phyloP scores from a whole-genome alignment of 2,113 vertebrate genomes.

The Cichladusa arquata region DNA sequence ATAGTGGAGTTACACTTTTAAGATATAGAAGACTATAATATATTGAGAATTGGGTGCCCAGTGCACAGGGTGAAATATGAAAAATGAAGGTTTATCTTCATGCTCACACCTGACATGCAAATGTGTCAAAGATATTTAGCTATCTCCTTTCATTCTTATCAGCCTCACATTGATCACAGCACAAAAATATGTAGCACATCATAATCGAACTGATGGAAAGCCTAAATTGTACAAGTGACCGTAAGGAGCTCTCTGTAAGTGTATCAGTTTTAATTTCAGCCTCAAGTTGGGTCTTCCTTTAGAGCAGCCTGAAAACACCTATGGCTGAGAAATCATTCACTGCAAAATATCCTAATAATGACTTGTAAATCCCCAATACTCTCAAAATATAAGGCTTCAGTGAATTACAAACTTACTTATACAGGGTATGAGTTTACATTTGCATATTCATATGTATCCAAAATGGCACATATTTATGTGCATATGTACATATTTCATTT shows the following conservation, averaged over 20 bases:
- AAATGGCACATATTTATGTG: background rate
- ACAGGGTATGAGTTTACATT: background rate
- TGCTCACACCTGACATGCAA: background rate
- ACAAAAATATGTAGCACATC: background rate
- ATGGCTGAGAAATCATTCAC: background rate
- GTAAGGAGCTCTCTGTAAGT: background rate
- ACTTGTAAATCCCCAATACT: background rate
- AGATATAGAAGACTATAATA: background rate
- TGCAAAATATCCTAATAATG: background rate
- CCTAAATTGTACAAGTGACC: background rate
- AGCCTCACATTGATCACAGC: background rate
- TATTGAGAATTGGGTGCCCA: background rate
- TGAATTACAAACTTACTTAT: background rate
- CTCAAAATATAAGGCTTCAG: background rate
- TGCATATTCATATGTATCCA: background rate
- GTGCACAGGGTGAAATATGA: background rate
- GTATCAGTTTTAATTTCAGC: background rate
- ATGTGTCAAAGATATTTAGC: conserved; percentile 11
- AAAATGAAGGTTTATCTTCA: conserved; percentile 27
- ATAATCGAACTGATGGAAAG: background rate
- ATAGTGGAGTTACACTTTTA: background rate
- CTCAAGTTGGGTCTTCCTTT: background rate
- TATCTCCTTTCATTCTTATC: background rate
- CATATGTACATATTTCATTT: background rate
- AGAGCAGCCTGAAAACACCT: background rate